phyloP scores from a whole-genome alignment of 2,113 vertebrate species.

The Silurus glanis region DNA sequence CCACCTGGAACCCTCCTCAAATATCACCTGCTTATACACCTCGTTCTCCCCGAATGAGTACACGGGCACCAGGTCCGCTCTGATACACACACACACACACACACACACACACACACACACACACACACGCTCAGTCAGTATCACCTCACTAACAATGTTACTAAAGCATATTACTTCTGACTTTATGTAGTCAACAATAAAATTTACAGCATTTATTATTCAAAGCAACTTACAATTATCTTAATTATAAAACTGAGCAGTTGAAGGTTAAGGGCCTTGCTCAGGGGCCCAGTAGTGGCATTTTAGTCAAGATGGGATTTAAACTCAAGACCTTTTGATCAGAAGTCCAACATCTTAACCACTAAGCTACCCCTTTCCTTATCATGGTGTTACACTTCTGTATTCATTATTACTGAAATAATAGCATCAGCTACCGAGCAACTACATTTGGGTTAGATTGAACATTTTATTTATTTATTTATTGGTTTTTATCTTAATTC shows the following conservation, averaged over 20 bases:
- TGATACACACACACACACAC: conserved; percentile 57
- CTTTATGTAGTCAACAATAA: no score
- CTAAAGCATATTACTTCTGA: neutral
- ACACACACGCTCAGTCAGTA: neutral
- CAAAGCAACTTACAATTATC: no score
- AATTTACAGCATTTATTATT: no score
- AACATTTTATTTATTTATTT: neutral
- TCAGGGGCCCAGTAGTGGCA: no score
- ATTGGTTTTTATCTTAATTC: neutral
- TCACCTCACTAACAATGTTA: neutral
- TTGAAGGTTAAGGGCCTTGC: no score
- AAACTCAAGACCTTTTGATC: no score
- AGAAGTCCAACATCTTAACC: no score
- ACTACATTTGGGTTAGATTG: neutral
- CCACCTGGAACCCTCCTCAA: conserved; percentile 85
- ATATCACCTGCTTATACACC: conserved; percentile 89
- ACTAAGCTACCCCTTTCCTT: no score
- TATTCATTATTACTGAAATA: neutral
- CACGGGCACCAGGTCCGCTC: conserved; percentile 90
- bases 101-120: conserved; percentile 25
- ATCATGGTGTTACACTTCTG: neutral
- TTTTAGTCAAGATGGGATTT: no score
- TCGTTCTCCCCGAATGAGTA: conserved; percentile 97
- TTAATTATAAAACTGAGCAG: no score
- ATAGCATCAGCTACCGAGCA: neutral